These are phyloP conservation scores for Pongo abelii DNA, from an alignment of 2,113 vertebrate species.

Conservation along the genomic window DNA sequence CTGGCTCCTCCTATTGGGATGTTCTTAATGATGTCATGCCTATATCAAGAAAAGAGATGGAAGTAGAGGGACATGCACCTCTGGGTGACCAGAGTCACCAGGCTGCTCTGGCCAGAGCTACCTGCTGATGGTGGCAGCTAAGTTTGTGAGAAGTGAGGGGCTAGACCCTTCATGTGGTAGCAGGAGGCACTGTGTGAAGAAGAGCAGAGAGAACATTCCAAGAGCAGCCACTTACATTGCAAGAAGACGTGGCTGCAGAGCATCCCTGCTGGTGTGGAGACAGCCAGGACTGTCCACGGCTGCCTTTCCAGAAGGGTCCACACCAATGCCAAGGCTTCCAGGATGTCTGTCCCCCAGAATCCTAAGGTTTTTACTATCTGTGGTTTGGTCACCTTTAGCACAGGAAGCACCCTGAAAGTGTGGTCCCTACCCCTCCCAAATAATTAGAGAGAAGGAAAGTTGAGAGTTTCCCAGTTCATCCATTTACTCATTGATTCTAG, in stretches of 20 bases:
- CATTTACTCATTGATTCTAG: neutral
- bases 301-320: neutral
- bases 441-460: neutral
- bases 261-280: neutral
- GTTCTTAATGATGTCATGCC: neutral
- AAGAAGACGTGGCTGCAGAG: neutral
- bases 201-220: neutral
- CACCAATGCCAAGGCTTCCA: neutral
- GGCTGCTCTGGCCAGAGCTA: neutral
- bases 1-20: neutral
- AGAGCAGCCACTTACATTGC: fast-evolving
- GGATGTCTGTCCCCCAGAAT: neutral
- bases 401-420: neutral
- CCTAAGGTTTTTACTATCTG: neutral
- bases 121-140: neutral
- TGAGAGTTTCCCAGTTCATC: neutral
- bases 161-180: neutral
- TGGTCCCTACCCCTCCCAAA: neutral
- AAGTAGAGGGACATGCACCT: neutral
- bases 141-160: neutral
- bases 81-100: neutral
- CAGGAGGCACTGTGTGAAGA: neutral
- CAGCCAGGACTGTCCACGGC: neutral
- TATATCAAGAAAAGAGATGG: neutral
- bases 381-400: neutral